Evolutionary conservation across 2,113 vertebrate genomes (phyloP).

Genomic region (Pachycephala philippinensis): DNA sequence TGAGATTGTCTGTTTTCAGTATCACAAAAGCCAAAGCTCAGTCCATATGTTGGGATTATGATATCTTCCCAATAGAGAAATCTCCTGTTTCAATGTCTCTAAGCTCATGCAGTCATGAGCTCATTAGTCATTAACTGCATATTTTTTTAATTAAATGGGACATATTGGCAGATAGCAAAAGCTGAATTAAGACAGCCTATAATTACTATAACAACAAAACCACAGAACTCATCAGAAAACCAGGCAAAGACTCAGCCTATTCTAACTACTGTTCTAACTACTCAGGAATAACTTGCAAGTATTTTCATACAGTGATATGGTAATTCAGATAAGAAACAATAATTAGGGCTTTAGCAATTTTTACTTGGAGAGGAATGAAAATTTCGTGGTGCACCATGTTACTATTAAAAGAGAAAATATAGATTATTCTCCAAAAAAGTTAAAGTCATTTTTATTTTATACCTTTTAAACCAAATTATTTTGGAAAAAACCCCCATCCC

Average conservation of each 20-base stretch:
- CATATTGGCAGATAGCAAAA: neutral
- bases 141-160: conserved; percentile 26
- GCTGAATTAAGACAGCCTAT: neutral
- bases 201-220: neutral
- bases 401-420: neutral
- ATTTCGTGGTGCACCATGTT: neutral
- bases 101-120: neutral
- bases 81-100: neutral
- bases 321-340: neutral
- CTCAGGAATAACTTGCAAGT: neutral
- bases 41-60: neutral
- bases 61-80: neutral
- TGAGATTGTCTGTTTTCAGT: neutral
- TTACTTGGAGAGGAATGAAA: neutral
- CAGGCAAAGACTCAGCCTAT: neutral
- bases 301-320: neutral
- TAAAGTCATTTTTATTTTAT: neutral
- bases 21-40: neutral
- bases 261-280: neutral
- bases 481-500: neutral
- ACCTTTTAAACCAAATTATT: neutral
- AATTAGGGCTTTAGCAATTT: neutral
- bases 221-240: neutral
- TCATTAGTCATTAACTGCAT: neutral
- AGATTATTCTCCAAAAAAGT: neutral